These are phyloP conservation scores for Dryococelus australis DNA, from an alignment of 2,888 invertebrate genomes.

Conservation along the genomic window DNA sequence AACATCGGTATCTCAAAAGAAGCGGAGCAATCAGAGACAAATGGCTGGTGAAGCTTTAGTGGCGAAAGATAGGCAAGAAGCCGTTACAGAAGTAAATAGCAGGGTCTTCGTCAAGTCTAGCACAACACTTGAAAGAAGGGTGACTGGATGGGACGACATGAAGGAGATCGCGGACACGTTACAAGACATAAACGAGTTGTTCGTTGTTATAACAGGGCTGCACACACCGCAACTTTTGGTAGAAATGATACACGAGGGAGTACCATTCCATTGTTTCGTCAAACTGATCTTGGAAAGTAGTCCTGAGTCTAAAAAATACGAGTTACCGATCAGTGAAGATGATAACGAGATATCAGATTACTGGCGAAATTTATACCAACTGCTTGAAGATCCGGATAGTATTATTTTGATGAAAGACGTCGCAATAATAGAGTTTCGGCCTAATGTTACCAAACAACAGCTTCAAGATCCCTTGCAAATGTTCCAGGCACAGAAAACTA, in stretches of 20 bases:
- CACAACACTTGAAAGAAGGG: background rate
- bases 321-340: background rate
- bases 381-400: background rate
- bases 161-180: background rate
- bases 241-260: background rate
- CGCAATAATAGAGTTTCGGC: background rate
- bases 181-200: background rate
- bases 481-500: background rate
- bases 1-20: background rate
- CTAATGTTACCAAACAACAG: background rate
- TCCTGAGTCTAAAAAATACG: background rate
- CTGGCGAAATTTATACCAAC: background rate
- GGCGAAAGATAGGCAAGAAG: background rate
- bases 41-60: background rate
- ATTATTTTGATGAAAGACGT: background rate
- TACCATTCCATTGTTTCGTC: background rate
- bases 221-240: background rate
- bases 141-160: background rate
- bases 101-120: background rate
- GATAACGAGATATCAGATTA: background rate
- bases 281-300: background rate
- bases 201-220: background rate
- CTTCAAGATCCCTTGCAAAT: background rate
- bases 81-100: background rate
- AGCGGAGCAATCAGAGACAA: background rate